Percentiles rank a stretch among this genome's conserved stretches.
These are phyloP conservation scores for Vesta saturnalis DNA, from an alignment of 2,888 invertebrate genomes.

Conservation along the genomic window DNA sequence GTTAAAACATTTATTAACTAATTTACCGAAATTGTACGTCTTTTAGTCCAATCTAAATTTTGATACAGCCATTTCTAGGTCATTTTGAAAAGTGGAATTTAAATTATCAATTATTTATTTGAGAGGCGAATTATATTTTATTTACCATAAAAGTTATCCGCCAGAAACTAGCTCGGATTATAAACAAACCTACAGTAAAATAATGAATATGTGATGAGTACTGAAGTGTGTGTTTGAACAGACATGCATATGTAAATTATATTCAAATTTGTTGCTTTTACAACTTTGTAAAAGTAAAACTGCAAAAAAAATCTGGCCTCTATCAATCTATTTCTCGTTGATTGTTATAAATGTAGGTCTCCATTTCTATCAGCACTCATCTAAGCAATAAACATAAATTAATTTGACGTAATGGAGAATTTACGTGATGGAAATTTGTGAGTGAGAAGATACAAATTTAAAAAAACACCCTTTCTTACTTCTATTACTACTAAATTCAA, in stretches of 20 bases:
- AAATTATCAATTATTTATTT: slow-evolving; percentile 7
- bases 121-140: slow-evolving; percentile 1
- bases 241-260: slow-evolving; percentile 3
- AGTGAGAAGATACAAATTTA: background rate
- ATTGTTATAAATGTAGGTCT: slow-evolving; percentile 14
- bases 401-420: slow-evolving; percentile 5
- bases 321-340: background rate
- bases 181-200: slow-evolving; percentile 18
- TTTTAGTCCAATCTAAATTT: background rate
- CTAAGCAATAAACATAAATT: slow-evolving; percentile 12
- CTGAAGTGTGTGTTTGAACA: background rate
- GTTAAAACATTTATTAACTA: background rate
- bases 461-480: background rate
- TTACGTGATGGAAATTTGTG: background rate
- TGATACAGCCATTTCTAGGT: too few relatives aligned
- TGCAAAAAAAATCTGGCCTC: background rate
- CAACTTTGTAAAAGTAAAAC: background rate
- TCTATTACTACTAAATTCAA: background rate
- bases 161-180: slow-evolving; percentile 10
- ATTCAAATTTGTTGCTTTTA: slow-evolving; percentile 9
- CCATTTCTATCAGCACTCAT: background rate
- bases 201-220: slow-evolving; percentile 18
- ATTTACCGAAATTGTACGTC: background rate
- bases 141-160: slow-evolving; percentile 6
- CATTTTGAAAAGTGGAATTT: background rate